Base-by-base conservation (phyloP, 2,797 vertebrate species). In the Gymnothorax reevesii region DNA sequence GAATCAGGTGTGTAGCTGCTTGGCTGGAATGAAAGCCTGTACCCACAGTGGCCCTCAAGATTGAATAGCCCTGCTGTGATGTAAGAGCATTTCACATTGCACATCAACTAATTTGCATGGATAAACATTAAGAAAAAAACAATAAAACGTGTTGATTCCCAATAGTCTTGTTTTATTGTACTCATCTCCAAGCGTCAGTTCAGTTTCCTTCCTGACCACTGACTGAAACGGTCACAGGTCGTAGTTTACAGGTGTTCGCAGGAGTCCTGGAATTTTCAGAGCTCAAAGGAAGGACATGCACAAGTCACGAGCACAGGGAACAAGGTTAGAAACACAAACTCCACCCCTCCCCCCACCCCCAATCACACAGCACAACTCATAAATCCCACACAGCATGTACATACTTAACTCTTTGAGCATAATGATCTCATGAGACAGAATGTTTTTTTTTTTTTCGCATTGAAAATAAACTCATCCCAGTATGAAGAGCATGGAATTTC, bases 281-380 rank as follows among this genome's bases (percentile, higher is more conserved):
- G 84, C 79, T 75, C 85, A 93, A 88, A 94, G 94, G 92, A 91
- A 94, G 93, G 93, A 93, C 95, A 94, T 94, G 94, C 94, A 94
- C 94, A 93, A 95, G 93, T 93, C 93, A 94, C 93, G 91, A 73
- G 64, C 86, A 94, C 91, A 94, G 88, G 59, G 73, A 85, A 85
- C 82, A 57, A 82, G 75, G 54, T 85, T 59, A 2, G 62, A 82
- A 13, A 82, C 49, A 42, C 15, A 59, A 13, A 85, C 69, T 17
- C 82, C 73, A 0, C 12, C 66, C 73, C 15, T 15, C 85, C 55
- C 59, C 27, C 60, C 42, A 62, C 49, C 33, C 75, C 42, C 59
- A 12, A 25, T 64, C 20, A 69, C n/a, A 86, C 75, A 80, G 49
- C 59, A 57, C 80, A 52, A 84, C n/a, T 57, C 27, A 27, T 55